Evolutionary conservation across 92 coral and sea anemone species (phyloP).

Genomic region (Scolanthus callimorphus): DNA sequence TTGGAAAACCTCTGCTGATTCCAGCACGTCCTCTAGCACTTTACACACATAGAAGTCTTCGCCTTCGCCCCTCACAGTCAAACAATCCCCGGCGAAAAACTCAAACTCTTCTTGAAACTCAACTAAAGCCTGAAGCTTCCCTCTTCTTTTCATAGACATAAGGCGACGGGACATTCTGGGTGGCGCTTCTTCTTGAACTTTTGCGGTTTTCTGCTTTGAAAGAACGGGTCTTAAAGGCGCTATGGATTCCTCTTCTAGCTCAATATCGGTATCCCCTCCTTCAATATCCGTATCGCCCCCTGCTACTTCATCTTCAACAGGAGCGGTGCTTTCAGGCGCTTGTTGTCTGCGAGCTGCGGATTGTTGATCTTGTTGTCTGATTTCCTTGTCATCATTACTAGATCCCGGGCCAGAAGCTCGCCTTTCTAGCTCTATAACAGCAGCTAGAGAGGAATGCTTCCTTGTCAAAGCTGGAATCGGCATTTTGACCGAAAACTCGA

Average conservation of each 20-base stretch:
- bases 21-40: slow-evolving; percentile 66
- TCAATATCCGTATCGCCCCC: slow-evolving; percentile 17
- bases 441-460: slow-evolving; percentile 69
- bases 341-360: neutral
- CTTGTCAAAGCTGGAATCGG: slow-evolving; percentile 46
- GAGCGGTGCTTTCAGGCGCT: slow-evolving; percentile 5
- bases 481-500: slow-evolving; percentile 31
- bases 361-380: no score
- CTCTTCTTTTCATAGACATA: slow-evolving; percentile 78
- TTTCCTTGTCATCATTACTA: slow-evolving; percentile 26
- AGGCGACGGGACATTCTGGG: slow-evolving; percentile 67
- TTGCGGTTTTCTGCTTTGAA: slow-evolving; percentile 28
- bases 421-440: slow-evolving; percentile 63
- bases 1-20: slow-evolving; percentile 38
- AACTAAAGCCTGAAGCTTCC: slow-evolving; percentile 38
- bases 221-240: slow-evolving; percentile 11
- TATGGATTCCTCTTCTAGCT: slow-evolving; percentile 42
- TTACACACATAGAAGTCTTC: slow-evolving; percentile 81
- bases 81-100: slow-evolving; percentile 72
- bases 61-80: slow-evolving; percentile 86
- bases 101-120: slow-evolving; percentile 77
- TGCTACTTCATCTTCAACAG: slow-evolving; percentile 9
- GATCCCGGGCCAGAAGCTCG: slow-evolving; percentile 11
- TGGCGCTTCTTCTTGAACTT: slow-evolving; percentile 11
- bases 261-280: slow-evolving; percentile 46